Conservation (phyloP, 2,888 invertebrate species). For the Thymelicus sylvestris region DNA sequence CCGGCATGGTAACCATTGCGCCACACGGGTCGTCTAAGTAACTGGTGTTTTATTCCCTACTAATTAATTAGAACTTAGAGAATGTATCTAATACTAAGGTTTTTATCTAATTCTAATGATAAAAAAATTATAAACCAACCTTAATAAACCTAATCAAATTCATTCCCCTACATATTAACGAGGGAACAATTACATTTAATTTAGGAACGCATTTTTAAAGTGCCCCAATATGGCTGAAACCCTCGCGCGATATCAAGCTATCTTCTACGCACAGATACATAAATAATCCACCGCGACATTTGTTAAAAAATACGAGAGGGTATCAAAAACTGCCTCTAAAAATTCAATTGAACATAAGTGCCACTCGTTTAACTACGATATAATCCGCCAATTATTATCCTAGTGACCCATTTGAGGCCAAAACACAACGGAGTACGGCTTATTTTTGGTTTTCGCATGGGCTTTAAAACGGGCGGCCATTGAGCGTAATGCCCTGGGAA, state of each 20-base stretch:
- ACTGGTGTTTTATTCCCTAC: too few relatives aligned
- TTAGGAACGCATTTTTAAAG: slow-evolving; percentile 81
- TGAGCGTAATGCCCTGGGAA: slow-evolving; percentile 35
- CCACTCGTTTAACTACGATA: slow-evolving; percentile 62
- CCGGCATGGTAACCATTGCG: too few relatives aligned
- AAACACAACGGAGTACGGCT: slow-evolving; percentile 36
- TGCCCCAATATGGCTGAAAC: slow-evolving; percentile 68
- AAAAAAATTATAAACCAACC: neutral
- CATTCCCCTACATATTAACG: slow-evolving; percentile 69
- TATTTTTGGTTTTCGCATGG: slow-evolving; percentile 7
- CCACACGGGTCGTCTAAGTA: too few relatives aligned
- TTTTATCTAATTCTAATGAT: too few relatives aligned
- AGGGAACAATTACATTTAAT: slow-evolving; percentile 85
- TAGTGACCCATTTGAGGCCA: slow-evolving; percentile 38
- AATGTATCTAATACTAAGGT: neutral
- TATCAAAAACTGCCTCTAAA: slow-evolving; percentile 68
- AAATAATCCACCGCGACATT: slow-evolving; percentile 78
- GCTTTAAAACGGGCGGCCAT: slow-evolving; percentile 40
- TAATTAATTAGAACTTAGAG: neutral
- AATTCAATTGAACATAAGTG: slow-evolving; percentile 76
- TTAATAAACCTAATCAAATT: slow-evolving; percentile 42
- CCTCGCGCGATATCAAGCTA: slow-evolving; percentile 60
- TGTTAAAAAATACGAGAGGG: slow-evolving; percentile 81
- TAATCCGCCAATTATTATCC: slow-evolving; percentile 43
- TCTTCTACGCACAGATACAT: slow-evolving; percentile 54